Percentiles rank a stretch among this genome's conserved stretches.
phyloP scores from a whole-genome alignment of 2,113 vertebrate species.

The Ochotona princeps region DNA sequence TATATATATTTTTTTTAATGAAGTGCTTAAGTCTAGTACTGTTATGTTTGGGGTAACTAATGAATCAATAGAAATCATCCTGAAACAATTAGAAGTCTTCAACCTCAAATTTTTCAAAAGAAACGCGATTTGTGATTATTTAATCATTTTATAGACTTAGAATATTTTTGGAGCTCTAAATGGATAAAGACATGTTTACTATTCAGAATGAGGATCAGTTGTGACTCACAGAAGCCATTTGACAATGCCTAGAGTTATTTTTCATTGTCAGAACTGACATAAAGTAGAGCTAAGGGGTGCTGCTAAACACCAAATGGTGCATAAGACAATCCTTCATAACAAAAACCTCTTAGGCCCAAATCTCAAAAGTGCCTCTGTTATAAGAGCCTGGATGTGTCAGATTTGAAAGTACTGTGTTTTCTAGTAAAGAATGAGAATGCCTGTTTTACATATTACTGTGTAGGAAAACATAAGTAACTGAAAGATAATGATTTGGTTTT shows the following conservation, averaged over 20 bases:
- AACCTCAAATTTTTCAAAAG: not conserved
- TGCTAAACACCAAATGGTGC: not conserved
- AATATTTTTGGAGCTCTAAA: not conserved
- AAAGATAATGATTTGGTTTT: constrained; percentile 28
- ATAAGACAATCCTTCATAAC: not conserved
- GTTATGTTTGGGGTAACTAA: not conserved
- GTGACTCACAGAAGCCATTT: not conserved
- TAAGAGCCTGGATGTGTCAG: not conserved
- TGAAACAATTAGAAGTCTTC: constrained; percentile 11
- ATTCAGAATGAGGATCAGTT: not conserved
- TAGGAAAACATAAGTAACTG: not conserved
- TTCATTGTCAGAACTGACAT: not conserved
- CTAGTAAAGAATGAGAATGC: constrained; percentile 2
- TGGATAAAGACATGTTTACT: not conserved
- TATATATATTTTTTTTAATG: not conserved
- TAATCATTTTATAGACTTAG: constrained; percentile 2
- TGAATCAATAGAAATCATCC: not conserved
- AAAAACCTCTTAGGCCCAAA: not conserved
- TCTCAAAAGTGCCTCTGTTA: not conserved
- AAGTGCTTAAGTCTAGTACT: not conserved
- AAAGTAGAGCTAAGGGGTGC: not conserved
- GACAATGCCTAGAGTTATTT: not conserved
- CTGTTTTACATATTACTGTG: constrained; percentile 2
- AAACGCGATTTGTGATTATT: constrained; percentile 9
- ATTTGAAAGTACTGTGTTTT: not conserved